These are phyloP conservation scores for Sebastes alutus DNA, from an alignment of 2,797 vertebrate species.

Conservation along the genomic window DNA sequence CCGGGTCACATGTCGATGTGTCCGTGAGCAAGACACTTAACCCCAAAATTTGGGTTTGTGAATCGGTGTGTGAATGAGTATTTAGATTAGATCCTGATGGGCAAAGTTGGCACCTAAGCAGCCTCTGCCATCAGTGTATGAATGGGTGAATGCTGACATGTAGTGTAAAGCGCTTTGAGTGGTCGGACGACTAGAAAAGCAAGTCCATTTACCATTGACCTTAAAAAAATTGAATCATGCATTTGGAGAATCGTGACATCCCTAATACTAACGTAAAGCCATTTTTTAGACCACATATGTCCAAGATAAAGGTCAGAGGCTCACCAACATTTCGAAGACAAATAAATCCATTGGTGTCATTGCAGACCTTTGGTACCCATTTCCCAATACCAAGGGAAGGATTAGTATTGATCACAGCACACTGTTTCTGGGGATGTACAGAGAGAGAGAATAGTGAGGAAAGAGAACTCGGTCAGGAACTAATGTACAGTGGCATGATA, in stretches of 20 bases:
- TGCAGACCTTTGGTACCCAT: conserved; percentile 55
- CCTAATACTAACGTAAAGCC: neutral
- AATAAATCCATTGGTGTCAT: conserved; percentile 56
- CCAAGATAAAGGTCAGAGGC: neutral
- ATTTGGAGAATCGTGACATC: neutral
- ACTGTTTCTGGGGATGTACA: neutral
- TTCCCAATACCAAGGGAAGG: neutral
- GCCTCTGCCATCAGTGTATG: too few species aligned
- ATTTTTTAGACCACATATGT: neutral
- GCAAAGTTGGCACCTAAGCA: too few species aligned
- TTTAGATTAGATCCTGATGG: too few species aligned
- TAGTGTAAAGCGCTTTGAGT: too few species aligned
- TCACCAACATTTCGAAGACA: conserved; percentile 64
- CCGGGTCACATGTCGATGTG: too few species aligned
- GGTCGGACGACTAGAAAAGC: too few species aligned
- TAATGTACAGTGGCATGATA: neutral
- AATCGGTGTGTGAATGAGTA: too few species aligned
- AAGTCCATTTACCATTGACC: too few species aligned
- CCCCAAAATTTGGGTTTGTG: too few species aligned
- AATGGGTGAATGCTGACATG: too few species aligned
- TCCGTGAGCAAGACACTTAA: too few species aligned
- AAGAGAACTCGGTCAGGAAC: neutral
- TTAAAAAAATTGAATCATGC: too few species aligned
- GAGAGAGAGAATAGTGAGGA: neutral
- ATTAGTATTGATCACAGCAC: conserved; percentile 31